phyloP scores from a whole-genome alignment of 2,797 vertebrate genomes.

The Sparidentex hasta region DNA sequence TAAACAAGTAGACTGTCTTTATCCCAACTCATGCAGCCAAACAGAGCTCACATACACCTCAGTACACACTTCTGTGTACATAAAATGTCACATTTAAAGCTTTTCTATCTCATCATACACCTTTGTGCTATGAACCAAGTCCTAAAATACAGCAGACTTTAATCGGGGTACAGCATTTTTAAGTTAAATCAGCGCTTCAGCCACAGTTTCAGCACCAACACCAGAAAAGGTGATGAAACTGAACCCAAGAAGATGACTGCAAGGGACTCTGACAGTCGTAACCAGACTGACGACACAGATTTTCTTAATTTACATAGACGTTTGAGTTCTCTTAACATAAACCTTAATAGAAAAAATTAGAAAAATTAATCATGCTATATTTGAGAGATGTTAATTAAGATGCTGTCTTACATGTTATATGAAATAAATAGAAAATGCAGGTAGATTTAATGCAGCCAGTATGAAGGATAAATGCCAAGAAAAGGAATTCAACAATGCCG shows the following conservation, averaged over 20 bases:
- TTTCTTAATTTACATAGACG: background rate
- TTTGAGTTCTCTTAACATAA: background rate
- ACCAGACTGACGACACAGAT: background rate
- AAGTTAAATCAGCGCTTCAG: background rate
- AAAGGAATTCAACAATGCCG: background rate
- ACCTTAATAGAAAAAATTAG: background rate
- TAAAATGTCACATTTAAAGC: background rate
- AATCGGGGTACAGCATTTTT: background rate
- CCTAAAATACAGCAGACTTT: background rate
- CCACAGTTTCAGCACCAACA: background rate
- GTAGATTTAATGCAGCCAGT: background rate
- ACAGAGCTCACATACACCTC: background rate
- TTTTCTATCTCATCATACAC: background rate
- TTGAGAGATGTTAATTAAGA: constrained; percentile 11
- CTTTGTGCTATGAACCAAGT: background rate
- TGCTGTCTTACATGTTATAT: background rate
- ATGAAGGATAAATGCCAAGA: background rate
- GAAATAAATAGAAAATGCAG: background rate
- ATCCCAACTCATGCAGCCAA: background rate
- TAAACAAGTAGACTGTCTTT: background rate
- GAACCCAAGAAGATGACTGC: background rate
- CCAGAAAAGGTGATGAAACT: background rate
- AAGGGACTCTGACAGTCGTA: background rate
- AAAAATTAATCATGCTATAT: background rate
- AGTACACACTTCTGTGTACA: too few relatives aligned